Conservation (phyloP, 2,888 invertebrate species). For the Tenthredo notha region DNA sequence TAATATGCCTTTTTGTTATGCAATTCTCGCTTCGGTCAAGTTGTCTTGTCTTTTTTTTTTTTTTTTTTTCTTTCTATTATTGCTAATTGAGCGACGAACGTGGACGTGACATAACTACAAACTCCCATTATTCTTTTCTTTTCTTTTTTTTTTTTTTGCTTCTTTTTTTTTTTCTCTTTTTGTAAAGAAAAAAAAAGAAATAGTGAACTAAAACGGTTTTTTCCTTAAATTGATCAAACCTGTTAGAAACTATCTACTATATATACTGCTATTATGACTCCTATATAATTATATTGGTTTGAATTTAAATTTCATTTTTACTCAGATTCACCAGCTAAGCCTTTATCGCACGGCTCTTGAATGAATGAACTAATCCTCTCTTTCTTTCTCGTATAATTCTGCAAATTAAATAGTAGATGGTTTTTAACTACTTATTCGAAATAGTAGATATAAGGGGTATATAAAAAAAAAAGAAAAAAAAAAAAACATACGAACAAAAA, state of each 20-base stretch:
- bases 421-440: not conserved
- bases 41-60: no score
- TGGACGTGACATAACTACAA: no score
- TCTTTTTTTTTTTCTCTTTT: not conserved
- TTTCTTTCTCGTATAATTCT: not conserved
- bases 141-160: not conserved
- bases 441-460: not conserved
- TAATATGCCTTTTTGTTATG: not conserved
- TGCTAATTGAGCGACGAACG: not conserved
- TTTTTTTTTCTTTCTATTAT: not conserved
- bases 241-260: not conserved
- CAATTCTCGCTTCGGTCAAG: not conserved
- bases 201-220: not conserved
- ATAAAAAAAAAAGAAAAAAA: no score
- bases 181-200: not conserved
- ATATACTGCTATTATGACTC: no score
- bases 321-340: not conserved
- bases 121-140: not conserved
- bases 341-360: no score
- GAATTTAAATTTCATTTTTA: not conserved
- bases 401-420: not conserved
- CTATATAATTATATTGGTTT: not conserved
- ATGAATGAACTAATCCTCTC: not conserved
- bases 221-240: no score
- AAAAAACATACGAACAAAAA: not conserved